A percentile compares a stretch with the other conserved stretches of the same genome.
These are phyloP conservation scores for Eucriotettix oculatus DNA, from an alignment of 2,888 invertebrate genomes.

Conservation along the genomic window DNA sequence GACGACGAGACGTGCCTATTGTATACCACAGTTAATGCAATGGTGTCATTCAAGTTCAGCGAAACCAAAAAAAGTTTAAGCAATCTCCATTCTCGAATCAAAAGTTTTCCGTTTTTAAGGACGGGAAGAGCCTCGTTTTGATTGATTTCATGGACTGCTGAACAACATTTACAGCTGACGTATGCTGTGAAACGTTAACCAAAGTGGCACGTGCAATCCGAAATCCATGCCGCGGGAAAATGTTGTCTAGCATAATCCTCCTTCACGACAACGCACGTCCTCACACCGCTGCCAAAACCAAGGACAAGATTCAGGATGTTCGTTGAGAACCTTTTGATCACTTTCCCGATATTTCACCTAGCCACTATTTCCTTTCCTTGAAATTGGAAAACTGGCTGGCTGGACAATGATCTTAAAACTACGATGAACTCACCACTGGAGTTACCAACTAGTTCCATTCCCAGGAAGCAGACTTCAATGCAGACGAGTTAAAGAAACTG, in stretches of 20 bases:
- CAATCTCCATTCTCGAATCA: neutral
- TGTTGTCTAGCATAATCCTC: neutral
- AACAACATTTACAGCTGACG: neutral
- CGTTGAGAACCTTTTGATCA: conserved; percentile 1
- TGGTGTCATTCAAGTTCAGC: neutral
- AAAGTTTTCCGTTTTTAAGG: neutral
- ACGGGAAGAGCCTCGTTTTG: neutral
- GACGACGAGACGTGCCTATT: neutral
- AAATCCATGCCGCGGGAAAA: neutral
- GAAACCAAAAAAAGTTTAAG: neutral
- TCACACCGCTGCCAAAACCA: too few relatives aligned
- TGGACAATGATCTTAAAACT: conserved; percentile 3
- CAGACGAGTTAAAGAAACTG: conserved; percentile 1
- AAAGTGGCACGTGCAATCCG: neutral
- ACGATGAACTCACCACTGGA: neutral
- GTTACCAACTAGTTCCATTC: conserved; percentile 1
- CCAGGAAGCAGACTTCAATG: neutral
- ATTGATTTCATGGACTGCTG: neutral
- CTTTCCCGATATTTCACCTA: conserved; percentile 4
- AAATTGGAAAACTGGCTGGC: neutral
- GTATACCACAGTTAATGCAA: neutral
- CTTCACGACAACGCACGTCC: conserved; percentile 3
- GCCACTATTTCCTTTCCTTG: conserved; percentile 4
- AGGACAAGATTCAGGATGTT: conserved; percentile 5
- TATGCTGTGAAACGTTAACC: neutral